A percentile compares a stretch with the other conserved stretches of the same genome.
Conservation (phyloP, 1,140 invertebrate species). For the Apocrypta bakeri region DNA sequence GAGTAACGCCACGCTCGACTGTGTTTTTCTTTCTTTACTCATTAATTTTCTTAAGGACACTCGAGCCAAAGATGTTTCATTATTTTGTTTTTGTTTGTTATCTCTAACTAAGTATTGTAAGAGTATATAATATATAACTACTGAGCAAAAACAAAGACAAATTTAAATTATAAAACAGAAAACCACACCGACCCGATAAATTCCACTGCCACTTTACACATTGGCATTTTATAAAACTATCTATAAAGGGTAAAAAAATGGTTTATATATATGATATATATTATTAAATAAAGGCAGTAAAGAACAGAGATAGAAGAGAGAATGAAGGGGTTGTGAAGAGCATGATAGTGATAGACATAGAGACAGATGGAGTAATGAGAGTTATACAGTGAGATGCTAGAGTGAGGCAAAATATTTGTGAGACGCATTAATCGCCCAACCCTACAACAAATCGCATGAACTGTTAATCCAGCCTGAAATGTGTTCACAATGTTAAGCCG, state of each 20-base stretch:
- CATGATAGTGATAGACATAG: conserved; percentile 12
- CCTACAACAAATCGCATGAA: conserved; percentile 69
- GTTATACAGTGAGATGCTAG: conserved; percentile 34
- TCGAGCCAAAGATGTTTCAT: conserved; percentile 25
- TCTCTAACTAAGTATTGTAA: conserved; percentile 19
- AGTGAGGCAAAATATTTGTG: conserved; percentile 41
- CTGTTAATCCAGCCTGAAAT: conserved; percentile 70
- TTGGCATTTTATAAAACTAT: conserved; percentile 32
- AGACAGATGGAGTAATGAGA: conserved; percentile 25
- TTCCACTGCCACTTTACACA: conserved; percentile 28
- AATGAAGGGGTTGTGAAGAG: conserved; percentile 19
- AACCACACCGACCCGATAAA: conserved; percentile 54
- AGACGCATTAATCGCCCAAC: conserved; percentile 58
- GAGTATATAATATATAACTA: conserved; percentile 20
- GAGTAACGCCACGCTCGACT: conserved; percentile 45
- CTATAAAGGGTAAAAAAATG: conserved; percentile 15
- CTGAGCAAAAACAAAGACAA: conserved; percentile 26
- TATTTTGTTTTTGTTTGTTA: conserved; percentile 11
- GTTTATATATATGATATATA: too few relatives aligned
- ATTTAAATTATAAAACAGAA: conserved; percentile 48
- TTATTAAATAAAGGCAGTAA: conserved; percentile 23
- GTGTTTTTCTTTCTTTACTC: conserved; percentile 19
- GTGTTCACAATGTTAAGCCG: conserved; percentile 69
- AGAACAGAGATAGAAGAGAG: not conserved
- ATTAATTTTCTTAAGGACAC: conserved; percentile 10